phyloP scores from a whole-genome alignment of 2,797 vertebrate species.

The Garrulus glandarius region DNA sequence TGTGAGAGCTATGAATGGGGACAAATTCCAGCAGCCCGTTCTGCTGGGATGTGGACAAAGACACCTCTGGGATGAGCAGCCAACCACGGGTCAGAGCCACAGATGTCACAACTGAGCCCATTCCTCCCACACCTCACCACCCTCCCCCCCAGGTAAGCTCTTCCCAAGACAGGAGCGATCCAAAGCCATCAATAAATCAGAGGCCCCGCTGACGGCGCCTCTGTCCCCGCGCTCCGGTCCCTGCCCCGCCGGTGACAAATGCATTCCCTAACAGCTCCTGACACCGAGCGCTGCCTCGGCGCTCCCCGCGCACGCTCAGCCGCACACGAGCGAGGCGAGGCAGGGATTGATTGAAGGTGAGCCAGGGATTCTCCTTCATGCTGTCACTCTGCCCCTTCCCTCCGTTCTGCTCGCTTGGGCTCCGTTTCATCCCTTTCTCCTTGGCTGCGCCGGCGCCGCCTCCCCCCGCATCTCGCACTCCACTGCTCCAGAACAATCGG shows the following conservation, averaged over 20 bases:
- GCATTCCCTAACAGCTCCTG: constrained; percentile 52
- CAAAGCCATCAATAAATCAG: constrained; percentile 31
- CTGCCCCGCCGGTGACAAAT: constrained; percentile 47
- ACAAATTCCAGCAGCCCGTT: neutral
- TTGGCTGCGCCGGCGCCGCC: neutral
- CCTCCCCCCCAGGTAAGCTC: neutral
- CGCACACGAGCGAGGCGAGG: constrained; percentile 3
- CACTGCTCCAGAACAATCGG: constrained; percentile 62
- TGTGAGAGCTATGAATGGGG: neutral
- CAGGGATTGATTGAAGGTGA: constrained; percentile 83
- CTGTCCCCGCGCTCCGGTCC: neutral
- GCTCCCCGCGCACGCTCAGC: neutral
- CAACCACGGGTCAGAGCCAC: neutral
- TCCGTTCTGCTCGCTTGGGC: neutral
- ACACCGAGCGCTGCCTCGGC: neutral
- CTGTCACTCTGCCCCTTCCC: constrained; percentile 58
- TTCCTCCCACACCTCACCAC: neutral
- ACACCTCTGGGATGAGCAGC: neutral
- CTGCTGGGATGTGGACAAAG: neutral
- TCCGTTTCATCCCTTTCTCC: constrained; percentile 11
- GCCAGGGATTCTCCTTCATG: constrained; percentile 77
- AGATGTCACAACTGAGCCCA: neutral
- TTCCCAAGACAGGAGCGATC: neutral
- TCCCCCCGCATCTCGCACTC: neutral
- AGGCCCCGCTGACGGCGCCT: neutral